Conservation (phyloP, 2,888 invertebrate genomes). For the Nomada lathburiana region DNA sequence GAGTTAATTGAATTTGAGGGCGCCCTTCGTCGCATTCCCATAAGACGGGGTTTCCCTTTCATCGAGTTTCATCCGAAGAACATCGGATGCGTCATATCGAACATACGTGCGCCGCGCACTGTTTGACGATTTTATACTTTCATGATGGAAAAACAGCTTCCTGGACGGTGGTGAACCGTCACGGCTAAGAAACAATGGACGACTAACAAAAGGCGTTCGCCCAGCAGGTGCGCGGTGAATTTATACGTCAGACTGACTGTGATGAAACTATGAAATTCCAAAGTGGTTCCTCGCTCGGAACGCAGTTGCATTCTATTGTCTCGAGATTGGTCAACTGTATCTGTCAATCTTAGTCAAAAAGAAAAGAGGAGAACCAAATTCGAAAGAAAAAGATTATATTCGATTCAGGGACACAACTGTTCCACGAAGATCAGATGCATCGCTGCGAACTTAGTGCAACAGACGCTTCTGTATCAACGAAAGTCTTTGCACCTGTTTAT, state of each 20-base stretch:
- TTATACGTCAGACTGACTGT: slow-evolving; percentile 64
- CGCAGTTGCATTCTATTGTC: slow-evolving; percentile 60
- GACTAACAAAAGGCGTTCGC: slow-evolving; percentile 41
- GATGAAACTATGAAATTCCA: slow-evolving; percentile 65
- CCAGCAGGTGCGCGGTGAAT: slow-evolving; percentile 64
- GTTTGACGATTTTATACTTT: slow-evolving; percentile 46
- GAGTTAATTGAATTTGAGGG: too few relatives aligned
- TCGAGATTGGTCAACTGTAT: slow-evolving; percentile 44
- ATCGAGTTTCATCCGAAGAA: not conserved
- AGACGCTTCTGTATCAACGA: not conserved
- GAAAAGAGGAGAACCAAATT: not conserved
- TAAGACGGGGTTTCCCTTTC: too few relatives aligned
- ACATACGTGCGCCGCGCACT: not conserved
- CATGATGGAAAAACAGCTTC: slow-evolving; percentile 45
- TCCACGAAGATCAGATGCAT: not conserved
- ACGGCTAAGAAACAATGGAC: slow-evolving; percentile 53
- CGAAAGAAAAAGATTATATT: not conserved
- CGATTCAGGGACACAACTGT: not conserved
- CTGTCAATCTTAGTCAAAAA: slow-evolving; percentile 39
- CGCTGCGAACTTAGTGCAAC: not conserved
- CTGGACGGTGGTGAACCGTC: slow-evolving; percentile 43
- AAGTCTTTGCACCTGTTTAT: not conserved
- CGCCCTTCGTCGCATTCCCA: too few relatives aligned
- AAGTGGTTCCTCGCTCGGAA: slow-evolving; percentile 39
- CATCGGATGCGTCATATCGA: not conserved